phyloP scores from a whole-genome alignment of 2,113 vertebrate genomes.

The Gorsachius goisagi region DNA sequence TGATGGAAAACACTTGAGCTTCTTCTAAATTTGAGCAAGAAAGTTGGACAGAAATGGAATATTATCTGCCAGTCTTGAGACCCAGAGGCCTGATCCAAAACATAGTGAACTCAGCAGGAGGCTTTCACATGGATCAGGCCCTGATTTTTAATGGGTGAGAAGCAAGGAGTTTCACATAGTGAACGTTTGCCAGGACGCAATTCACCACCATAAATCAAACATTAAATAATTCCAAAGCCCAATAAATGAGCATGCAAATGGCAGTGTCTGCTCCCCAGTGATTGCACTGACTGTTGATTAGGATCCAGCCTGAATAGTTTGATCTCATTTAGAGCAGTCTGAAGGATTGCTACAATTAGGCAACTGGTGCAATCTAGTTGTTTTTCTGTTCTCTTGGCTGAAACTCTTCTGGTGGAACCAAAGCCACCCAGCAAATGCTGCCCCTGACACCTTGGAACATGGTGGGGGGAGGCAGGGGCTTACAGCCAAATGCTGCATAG shows the following conservation, averaged over 20 bases:
- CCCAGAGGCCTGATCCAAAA: conserved; percentile 5
- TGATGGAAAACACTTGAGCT: conserved; percentile 32
- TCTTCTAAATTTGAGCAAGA: conserved; percentile 15
- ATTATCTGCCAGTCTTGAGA: neutral
- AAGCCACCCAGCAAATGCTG: fast-evolving
- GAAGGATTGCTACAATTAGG: neutral
- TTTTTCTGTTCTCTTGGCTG: neutral
- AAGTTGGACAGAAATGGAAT: neutral
- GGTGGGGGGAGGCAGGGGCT: neutral
- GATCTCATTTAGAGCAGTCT: neutral
- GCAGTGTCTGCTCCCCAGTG: conserved; percentile 26
- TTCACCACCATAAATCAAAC: conserved; percentile 36
- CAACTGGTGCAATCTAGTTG: neutral
- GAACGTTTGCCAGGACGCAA: neutral
- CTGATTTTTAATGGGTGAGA: conserved; percentile 12
- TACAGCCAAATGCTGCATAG: neutral
- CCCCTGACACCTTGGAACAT: neutral
- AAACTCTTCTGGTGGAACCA: neutral
- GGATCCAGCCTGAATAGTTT: conserved; percentile 4
- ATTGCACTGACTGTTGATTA: neutral
- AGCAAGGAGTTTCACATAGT: neutral
- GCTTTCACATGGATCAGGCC: conserved; percentile 6
- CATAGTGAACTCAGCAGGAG: conserved; percentile 6
- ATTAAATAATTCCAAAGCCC: conserved; percentile 21
- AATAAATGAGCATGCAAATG: neutral